Base-by-base conservation (phyloP, 2,888 invertebrate species). In the Bellardia bayeri region DNA sequence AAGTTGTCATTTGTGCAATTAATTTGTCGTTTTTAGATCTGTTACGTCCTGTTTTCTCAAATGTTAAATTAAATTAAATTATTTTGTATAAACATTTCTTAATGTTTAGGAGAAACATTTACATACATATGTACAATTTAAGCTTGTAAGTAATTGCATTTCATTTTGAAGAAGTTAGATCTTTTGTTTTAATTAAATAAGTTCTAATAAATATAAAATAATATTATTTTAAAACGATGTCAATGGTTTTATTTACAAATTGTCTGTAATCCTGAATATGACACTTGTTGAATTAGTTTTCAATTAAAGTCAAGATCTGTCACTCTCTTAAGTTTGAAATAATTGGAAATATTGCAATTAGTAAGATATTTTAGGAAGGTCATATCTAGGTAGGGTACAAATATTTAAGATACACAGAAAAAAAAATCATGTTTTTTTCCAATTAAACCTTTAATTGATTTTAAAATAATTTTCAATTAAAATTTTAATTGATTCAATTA, bases 131-230 rank as follows among this genome's bases (percentile, higher is more conserved):
- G 6, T 51, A 69, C 23, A 78, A 68, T 63, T 78, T 78, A 78
- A 74, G 82, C 8, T 51, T 3, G 30, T 75, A 71, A 64, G 42
- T 69, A 63, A 76, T 54, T 81, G 85, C 81, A 85, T 85, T 85
- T 85, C 42, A 49, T 64, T 85, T 72, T 68, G 14, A 69, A 64
- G 51, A 78, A 63, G 30, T 72, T 74, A 37, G 14, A 45, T 14
- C n/a, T 51, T 82, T 72, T 82, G 56, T 72, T 72, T 71, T 40
- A 64, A 56, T 45, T 45, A 45, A 37, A 54, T 71, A 54, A 76
- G 37, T 66, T 37, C 7, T 63, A 71, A 42, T 49, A 58, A 66
- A 37, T 72, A 56, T 64, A 72, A 66, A 49, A 58, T 58, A 76
- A 71, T 69, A 9, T 51, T 49, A 9, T 51, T 37, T 80, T 76